Conservation (phyloP, 92 coral and sea anemone species). For the Porites cylindrica region DNA sequence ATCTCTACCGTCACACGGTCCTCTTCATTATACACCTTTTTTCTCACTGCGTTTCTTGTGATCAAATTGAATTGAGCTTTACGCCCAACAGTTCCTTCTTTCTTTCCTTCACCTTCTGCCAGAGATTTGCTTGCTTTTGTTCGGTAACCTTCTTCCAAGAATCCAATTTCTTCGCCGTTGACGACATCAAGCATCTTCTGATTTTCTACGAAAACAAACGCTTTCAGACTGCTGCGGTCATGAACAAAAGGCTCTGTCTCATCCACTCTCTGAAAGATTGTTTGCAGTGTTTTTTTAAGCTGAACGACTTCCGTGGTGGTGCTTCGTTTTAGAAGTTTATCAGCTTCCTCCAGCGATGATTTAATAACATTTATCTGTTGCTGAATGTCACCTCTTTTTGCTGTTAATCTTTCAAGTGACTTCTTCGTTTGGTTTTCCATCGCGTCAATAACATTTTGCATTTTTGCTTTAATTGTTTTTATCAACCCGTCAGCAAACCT, state of each 20-base stretch:
- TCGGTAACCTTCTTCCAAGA: not conserved
- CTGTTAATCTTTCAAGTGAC: not conserved
- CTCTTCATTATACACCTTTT: not conserved
- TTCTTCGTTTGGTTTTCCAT: not conserved
- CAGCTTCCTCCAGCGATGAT: not conserved
- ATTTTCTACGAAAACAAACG: not conserved
- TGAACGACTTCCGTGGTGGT: not conserved
- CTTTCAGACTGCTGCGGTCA: not conserved
- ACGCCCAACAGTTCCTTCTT: not conserved
- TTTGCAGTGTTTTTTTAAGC: not conserved
- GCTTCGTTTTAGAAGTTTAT: not conserved
- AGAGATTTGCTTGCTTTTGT: not conserved
- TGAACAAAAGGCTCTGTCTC: not conserved
- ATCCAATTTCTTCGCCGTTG: not conserved
- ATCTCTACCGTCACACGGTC: conserved; percentile 1
- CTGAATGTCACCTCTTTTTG: not conserved
- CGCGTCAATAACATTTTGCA: not conserved
- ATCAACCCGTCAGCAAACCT: not conserved
- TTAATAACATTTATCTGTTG: not conserved
- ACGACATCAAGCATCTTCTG: not conserved
- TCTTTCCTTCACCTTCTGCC: not conserved
- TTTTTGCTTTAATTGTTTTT: not conserved
- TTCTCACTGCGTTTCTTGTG: not conserved
- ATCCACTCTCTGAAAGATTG: not conserved
- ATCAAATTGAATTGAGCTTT: not conserved